These are phyloP conservation scores for Fregata magnificens DNA, from an alignment of 2,113 vertebrate genomes.

Conservation along the genomic window DNA sequence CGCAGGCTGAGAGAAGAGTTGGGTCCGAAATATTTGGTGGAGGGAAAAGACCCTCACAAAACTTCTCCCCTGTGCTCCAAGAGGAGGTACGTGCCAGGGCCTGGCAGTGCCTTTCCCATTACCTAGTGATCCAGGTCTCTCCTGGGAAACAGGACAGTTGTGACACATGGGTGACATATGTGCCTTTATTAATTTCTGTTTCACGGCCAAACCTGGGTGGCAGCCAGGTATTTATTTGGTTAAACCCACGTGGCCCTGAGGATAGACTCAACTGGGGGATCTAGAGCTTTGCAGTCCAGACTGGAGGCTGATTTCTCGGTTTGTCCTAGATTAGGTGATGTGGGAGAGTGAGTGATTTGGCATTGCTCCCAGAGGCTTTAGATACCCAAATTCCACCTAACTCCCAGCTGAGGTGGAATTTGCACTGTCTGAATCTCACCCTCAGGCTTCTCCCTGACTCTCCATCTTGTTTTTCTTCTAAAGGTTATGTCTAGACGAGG, in stretches of 20 bases:
- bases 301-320: neutral
- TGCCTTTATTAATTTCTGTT: neutral
- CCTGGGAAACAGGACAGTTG: neutral
- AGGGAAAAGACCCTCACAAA: neutral
- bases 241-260: neutral
- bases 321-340: neutral
- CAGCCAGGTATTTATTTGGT: neutral
- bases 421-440: constrained; percentile 28
- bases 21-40: neutral
- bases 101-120: neutral
- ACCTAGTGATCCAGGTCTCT: neutral
- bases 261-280: neutral
- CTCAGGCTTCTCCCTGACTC: neutral
- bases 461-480: constrained; percentile 52
- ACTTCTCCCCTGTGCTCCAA: neutral
- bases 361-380: constrained; percentile 12
- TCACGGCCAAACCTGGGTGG: neutral
- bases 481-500: constrained; percentile 28
- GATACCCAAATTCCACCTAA: constrained; percentile 47
- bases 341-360: neutral
- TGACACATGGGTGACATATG: neutral
- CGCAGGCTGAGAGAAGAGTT: neutral
- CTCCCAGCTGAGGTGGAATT: constrained; percentile 52
- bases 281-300: neutral
- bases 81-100: neutral